A percentile compares a stretch with the other conserved stretches of the same genome.
These are phyloP conservation scores for Lepidurus apus DNA, from an alignment of 1,140 invertebrate genomes.

Conservation along the genomic window DNA sequence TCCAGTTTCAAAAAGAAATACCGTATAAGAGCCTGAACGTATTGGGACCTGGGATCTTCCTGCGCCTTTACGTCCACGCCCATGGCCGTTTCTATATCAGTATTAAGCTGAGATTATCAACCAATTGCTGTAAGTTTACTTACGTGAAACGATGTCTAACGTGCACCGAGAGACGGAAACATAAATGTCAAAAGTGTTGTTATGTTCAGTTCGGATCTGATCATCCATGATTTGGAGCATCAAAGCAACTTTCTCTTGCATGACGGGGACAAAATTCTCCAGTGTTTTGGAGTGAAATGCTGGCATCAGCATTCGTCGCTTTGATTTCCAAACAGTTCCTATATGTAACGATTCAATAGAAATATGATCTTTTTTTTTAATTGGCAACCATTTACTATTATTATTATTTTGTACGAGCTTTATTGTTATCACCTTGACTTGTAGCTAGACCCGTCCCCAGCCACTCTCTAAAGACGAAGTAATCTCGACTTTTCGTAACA, in stretches of 20 bases:
- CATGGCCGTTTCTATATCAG: conserved; percentile 69
- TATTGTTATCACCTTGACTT: conserved; percentile 56
- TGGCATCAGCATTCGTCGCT: conserved; percentile 56
- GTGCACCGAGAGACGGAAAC: conserved; percentile 51
- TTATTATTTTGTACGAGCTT: not conserved
- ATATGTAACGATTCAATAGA: conserved; percentile 35
- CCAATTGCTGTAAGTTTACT: conserved; percentile 38
- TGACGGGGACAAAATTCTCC: conserved; percentile 55
- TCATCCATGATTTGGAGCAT: conserved; percentile 72
- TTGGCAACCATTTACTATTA: not conserved
- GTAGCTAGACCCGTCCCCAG: conserved; percentile 69
- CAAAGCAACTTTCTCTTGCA: conserved; percentile 63
- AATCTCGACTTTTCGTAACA: conserved; percentile 66
- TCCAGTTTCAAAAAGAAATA: not conserved
- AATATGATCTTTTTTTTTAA: too few species aligned
- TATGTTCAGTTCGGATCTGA: conserved; percentile 54
- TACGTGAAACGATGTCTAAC: conserved; percentile 63
- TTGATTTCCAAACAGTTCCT: conserved; percentile 50
- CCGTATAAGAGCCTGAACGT: conserved; percentile 61
- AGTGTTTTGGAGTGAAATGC: conserved; percentile 61
- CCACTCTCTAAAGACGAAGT: conserved; percentile 67
- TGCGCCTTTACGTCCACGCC: conserved; percentile 65
- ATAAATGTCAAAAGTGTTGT: conserved; percentile 47
- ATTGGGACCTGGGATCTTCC: conserved; percentile 59
- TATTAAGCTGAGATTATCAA: not conserved